A percentile compares a stretch with the other conserved stretches of the same genome.
phyloP scores from a whole-genome alignment of 2,888 invertebrate genomes.

The Carpatolechia fugitivella region DNA sequence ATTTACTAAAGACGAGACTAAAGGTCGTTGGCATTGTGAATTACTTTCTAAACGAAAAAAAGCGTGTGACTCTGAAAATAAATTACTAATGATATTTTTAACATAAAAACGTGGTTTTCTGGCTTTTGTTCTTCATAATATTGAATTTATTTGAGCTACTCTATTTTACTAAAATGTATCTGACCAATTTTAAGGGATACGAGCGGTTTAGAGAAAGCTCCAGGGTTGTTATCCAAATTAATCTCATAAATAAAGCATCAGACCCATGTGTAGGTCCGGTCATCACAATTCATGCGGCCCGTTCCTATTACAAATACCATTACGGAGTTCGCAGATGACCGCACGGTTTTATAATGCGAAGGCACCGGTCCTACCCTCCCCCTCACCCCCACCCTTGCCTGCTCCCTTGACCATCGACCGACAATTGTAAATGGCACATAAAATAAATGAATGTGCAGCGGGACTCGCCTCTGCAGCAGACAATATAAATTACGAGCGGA shows the following conservation, averaged over 20 bases:
- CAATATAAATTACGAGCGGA: slow-evolving; percentile 81
- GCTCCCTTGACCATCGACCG: slow-evolving; percentile 81
- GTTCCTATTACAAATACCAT: slow-evolving; percentile 74
- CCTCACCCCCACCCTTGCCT: slow-evolving; percentile 47
- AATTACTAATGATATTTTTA: no score
- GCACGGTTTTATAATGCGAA: slow-evolving; percentile 79
- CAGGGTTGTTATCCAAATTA: slow-evolving; percentile 26
- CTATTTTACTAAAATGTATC: background rate
- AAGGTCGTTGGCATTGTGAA: no score
- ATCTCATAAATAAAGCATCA: slow-evolving; percentile 63
- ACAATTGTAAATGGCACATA: slow-evolving; percentile 81
- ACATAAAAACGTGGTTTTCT: no score
- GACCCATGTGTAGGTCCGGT: slow-evolving; percentile 57
- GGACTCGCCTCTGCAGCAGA: slow-evolving; percentile 80
- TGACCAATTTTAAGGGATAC: background rate
- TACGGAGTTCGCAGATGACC: slow-evolving; percentile 78
- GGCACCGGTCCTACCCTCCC: slow-evolving; percentile 59
- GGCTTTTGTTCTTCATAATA: no score
- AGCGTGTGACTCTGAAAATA: no score
- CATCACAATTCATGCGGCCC: slow-evolving; percentile 66
- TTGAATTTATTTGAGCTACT: background rate
- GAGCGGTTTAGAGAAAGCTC: slow-evolving; percentile 18
- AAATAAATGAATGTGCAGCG: slow-evolving; percentile 81
- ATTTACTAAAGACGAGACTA: no score
- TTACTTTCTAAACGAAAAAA: no score